Evolutionary conservation across 2,888 invertebrate genomes (phyloP), one percentile per base, ranked within the genome.

Genomic region (Acanthoscelides obtectus): DNA sequence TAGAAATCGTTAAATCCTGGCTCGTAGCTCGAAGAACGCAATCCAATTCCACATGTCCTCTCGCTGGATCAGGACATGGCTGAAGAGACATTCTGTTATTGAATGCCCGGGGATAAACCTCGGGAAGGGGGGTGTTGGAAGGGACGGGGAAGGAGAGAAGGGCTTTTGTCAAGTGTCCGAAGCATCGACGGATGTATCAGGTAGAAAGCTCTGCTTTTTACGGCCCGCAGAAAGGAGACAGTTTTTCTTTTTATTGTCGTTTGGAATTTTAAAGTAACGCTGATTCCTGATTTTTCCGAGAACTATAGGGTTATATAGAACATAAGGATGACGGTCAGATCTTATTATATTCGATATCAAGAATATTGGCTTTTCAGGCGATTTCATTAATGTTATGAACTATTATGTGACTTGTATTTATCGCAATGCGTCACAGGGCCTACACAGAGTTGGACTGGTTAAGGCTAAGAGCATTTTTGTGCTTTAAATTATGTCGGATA

Each of bases 1-100:
- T 85, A 85, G 84, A 84, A 84, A 85, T 84, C 85, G 85, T 85
- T 85, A 85, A 85, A 84, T 83, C 84, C 84, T 78, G 78, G 80
- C 80, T 82, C 80, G 80, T 82, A 81, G 80, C 79, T 77, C 81
- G 75, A 74, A 75, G 82, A 81, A 80, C 82, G 80, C 81, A 81
- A 82, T 83, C 82, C 83, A 84, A 84, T 84, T 83, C 83, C 81
- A 80, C 81, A 80, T 80, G 82, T 82, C 81, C 82, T 80, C 80
- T 80, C 80, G 77, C 78, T 79, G 80, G 80, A 81, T 81, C 80
- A 81, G 78, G 74, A 78, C 78, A 79, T 79, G 80, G 78, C 79
- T 80, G 80, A 81, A 80, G 79, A 81, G 81, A 83, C 82, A 81
- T 81, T 82, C 80, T 81, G 82, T 82, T 83, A 83, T 83, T 82